A percentile compares a stretch with the other conserved stretches of the same genome.
phyloP scores from a whole-genome alignment of 2,797 vertebrate species.

The Chelmon rostratus region DNA sequence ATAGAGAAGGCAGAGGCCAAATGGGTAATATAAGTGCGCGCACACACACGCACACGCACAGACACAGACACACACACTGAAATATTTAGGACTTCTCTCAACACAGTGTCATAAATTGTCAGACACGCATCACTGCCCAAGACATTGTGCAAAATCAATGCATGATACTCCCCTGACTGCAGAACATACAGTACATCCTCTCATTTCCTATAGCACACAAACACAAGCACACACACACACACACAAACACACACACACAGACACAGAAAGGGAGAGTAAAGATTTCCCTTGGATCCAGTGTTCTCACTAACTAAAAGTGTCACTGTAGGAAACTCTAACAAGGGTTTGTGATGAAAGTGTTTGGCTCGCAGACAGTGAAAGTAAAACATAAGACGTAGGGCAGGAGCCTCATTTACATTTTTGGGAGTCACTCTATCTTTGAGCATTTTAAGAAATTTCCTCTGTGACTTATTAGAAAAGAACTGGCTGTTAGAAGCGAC shows the following conservation, averaged over 20 bases:
- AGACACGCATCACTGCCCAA: constrained; percentile 60
- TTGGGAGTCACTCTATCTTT: constrained; percentile 28
- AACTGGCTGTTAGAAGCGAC: constrained; percentile 16
- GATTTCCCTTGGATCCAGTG: constrained; percentile 34
- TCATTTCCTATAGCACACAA: constrained; percentile 11
- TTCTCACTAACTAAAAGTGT: constrained; percentile 44
- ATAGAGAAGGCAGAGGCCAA: neutral
- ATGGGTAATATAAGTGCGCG: neutral
- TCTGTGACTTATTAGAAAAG: constrained; percentile 18
- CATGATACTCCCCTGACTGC: constrained; percentile 39
- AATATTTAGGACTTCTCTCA: constrained; percentile 63
- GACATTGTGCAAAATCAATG: constrained; percentile 73
- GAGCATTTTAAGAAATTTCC: constrained; percentile 5
- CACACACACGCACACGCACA: constrained; percentile 17
- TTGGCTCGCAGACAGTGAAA: constrained; percentile 15
- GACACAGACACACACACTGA: constrained; percentile 34
- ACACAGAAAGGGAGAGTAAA: neutral
- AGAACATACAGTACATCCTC: constrained; percentile 34
- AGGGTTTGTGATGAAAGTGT: constrained; percentile 38
- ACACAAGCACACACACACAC: neutral
- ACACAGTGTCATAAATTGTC: constrained; percentile 64
- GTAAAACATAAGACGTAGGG: constrained; percentile 1
- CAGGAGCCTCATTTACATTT: constrained; percentile 40
- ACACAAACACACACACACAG: neutral
- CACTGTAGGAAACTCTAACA: constrained; percentile 33